Percentiles rank a stretch among this genome's conserved stretches.
Conservation (phyloP, 2,888 invertebrate genomes). For the Hetaerina titia region DNA sequence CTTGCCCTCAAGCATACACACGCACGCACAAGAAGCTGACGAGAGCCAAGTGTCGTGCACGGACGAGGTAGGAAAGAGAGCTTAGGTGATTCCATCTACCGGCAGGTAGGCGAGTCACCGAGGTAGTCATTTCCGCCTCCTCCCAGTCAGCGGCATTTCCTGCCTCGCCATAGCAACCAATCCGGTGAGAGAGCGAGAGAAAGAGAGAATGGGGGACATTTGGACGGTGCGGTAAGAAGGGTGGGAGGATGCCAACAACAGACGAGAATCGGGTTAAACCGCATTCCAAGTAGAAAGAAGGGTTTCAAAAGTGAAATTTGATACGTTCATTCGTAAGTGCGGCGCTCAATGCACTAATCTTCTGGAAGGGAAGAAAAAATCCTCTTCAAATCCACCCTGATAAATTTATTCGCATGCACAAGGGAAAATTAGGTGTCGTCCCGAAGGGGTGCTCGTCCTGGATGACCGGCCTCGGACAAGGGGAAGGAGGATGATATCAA, state of each 20-base stretch:
- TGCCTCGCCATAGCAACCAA: constrained; percentile 50
- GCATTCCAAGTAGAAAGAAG: constrained; percentile 55
- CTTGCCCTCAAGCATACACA: background rate
- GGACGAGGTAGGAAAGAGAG: background rate
- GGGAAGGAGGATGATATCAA: background rate
- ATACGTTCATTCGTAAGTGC: background rate
- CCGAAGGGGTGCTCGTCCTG: background rate
- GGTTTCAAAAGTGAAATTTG: constrained; percentile 55
- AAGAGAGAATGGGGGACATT: background rate
- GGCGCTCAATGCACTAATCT: background rate
- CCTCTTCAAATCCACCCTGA: background rate
- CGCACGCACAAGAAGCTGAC: background rate
- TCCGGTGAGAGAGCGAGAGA: background rate
- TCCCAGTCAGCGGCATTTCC: constrained; percentile 52
- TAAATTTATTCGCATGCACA: background rate
- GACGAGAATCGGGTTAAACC: constrained; percentile 41
- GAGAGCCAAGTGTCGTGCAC: background rate
- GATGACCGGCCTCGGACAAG: background rate
- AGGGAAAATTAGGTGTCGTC: background rate
- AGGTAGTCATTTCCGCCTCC: constrained; percentile 47
- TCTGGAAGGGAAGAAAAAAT: background rate
- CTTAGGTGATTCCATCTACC: constrained; percentile 47
- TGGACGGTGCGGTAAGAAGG: background rate
- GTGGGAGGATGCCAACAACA: background rate
- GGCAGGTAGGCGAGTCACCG: constrained; percentile 60